Conservation (phyloP, 2,888 invertebrate species). For the Chrysotoxum bicinctum region DNA sequence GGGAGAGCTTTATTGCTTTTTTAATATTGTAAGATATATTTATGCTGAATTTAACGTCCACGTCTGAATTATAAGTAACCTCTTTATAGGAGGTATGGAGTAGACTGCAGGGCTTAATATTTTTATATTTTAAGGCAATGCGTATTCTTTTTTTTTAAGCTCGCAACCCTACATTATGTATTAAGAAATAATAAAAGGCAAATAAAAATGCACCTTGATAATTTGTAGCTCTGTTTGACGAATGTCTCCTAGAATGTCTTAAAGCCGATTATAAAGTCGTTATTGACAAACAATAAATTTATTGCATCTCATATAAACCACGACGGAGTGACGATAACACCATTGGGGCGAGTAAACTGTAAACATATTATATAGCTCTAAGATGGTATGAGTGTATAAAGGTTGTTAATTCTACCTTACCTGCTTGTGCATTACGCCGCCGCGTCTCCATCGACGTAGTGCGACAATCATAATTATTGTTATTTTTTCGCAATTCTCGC, state of each 20-base stretch:
- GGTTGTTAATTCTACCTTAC: neutral
- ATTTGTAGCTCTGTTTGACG: slow-evolving; percentile 24
- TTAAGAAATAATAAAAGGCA: neutral
- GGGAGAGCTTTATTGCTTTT: too few relatives aligned
- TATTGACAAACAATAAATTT: slow-evolving; percentile 69
- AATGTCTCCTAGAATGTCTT: slow-evolving; percentile 40
- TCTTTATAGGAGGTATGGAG: too few relatives aligned
- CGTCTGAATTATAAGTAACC: too few relatives aligned
- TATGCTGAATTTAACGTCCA: too few relatives aligned
- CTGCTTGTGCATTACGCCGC: neutral
- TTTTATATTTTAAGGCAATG: too few relatives aligned
- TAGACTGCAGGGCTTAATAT: too few relatives aligned
- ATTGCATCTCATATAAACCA: slow-evolving; percentile 68
- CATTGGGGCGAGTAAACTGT: slow-evolving; percentile 17
- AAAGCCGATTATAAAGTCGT: slow-evolving; percentile 32
- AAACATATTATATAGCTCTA: neutral
- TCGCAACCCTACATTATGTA: neutral
- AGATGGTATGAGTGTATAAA: neutral
- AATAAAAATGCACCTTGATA: slow-evolving; percentile 6
- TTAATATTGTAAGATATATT: too few relatives aligned
- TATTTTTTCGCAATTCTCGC: neutral
- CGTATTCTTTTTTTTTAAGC: too few relatives aligned
- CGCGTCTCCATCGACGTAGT: neutral
- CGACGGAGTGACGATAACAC: slow-evolving; percentile 43
- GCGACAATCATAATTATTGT: neutral